phyloP scores from a whole-genome alignment of 1,140 invertebrate species.

The Riptortus pedestris region DNA sequence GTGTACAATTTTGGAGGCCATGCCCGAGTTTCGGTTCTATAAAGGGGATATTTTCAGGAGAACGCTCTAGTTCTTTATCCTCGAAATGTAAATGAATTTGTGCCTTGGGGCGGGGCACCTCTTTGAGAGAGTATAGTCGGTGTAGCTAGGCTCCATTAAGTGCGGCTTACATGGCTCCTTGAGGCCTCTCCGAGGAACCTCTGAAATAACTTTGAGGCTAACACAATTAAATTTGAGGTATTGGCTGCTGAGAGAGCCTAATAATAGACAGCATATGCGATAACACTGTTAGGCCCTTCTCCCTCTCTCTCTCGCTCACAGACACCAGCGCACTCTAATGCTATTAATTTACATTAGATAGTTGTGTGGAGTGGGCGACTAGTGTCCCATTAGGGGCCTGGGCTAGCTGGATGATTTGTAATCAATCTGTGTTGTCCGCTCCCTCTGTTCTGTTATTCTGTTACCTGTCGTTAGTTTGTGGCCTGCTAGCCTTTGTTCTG shows the following conservation, averaged over 20 bases:
- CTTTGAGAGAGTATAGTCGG: too few relatives aligned
- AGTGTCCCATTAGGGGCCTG: slow-evolving; percentile 16
- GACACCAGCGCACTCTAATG: too few relatives aligned
- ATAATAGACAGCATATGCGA: slow-evolving; percentile 23
- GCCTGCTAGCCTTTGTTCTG: not conserved
- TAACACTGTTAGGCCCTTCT: slow-evolving; percentile 23
- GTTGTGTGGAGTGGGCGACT: slow-evolving; percentile 21
- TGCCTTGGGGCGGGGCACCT: too few relatives aligned
- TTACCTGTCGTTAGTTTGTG: not conserved
- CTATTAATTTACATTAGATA: slow-evolving; percentile 29
- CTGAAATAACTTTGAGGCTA: slow-evolving; percentile 15
- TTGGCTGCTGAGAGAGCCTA: slow-evolving; percentile 14
- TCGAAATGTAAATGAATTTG: too few relatives aligned
- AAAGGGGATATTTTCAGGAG: too few relatives aligned
- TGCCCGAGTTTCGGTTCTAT: too few relatives aligned
- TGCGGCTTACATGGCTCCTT: too few relatives aligned
- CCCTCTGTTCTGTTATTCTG: slow-evolving; percentile 2
- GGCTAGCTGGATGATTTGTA: not conserved
- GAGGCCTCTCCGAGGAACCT: too few relatives aligned
- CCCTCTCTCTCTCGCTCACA: not conserved
- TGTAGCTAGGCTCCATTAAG: too few relatives aligned
- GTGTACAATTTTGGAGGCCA: too few relatives aligned
- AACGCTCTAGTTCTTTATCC: too few relatives aligned
- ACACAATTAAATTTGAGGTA: slow-evolving; percentile 17
- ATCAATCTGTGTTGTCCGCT: not conserved